Conservation (phyloP, 1,140 invertebrate species). For the Bombus turneri region DNA sequence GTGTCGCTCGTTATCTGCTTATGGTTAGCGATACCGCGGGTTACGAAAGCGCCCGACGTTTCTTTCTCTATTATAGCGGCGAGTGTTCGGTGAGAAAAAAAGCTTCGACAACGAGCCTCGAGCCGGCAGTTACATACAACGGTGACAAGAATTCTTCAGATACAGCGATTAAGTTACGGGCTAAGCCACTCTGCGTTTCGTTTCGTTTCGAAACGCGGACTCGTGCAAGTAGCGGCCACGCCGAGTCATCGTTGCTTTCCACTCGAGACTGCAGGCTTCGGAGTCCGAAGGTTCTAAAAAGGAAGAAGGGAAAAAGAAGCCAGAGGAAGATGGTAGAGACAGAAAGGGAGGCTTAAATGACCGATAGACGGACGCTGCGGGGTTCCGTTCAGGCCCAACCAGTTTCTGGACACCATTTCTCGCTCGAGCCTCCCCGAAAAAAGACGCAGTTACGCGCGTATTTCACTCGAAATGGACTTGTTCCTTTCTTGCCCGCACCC, state of each 20-base stretch:
- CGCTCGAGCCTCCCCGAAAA: slow-evolving; percentile 8
- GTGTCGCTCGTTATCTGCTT: slow-evolving; percentile 49
- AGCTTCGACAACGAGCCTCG: not conserved
- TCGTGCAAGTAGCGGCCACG: slow-evolving; percentile 8
- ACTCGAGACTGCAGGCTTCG: not conserved
- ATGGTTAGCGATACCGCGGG: slow-evolving; percentile 33
- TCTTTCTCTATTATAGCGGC: too few species aligned
- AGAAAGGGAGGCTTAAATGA: slow-evolving; percentile 36
- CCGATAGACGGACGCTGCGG: slow-evolving; percentile 59
- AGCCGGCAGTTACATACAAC: not conserved
- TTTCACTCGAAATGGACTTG: slow-evolving; percentile 50
- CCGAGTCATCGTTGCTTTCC: slow-evolving; percentile 30
- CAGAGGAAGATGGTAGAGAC: not conserved
- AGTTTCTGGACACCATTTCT: slow-evolving; percentile 52
- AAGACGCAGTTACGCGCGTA: slow-evolving; percentile 49
- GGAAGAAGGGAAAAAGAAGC: not conserved
- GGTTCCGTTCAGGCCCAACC: slow-evolving; percentile 32
- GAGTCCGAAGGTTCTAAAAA: not conserved
- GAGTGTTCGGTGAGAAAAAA: not conserved
- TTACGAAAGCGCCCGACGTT: slow-evolving; percentile 24
- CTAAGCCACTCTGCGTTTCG: not conserved
- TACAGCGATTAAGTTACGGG: slow-evolving; percentile 23
- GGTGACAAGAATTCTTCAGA: slow-evolving; percentile 33
- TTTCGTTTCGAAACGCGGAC: slow-evolving; percentile 25
- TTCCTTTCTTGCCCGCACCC: slow-evolving; percentile 38